Conservation (phyloP, 2,797 vertebrate species). For the Sarcoramphus papa region DNA sequence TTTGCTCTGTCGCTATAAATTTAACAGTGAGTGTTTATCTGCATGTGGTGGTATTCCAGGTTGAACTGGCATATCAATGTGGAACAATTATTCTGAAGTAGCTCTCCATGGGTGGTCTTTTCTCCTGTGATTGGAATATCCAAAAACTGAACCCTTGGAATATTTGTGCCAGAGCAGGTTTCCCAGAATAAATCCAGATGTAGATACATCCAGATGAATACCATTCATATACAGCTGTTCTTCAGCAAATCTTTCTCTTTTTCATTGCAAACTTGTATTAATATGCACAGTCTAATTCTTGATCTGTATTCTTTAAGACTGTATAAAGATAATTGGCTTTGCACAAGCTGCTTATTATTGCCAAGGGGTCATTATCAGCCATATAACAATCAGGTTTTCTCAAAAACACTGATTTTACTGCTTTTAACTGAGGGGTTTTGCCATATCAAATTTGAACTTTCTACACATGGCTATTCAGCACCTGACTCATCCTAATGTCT, state of each 20-base stretch:
- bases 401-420: not conserved
- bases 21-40: not conserved
- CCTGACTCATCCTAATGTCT: not conserved
- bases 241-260: not conserved
- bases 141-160: not conserved
- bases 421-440: not conserved
- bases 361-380: not conserved
- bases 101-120: not conserved
- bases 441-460: not conserved
- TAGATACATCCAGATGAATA: not conserved
- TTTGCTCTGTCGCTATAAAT: not conserved
- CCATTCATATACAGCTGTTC: not conserved
- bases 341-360: not conserved
- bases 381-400: not conserved
- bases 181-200: not conserved
- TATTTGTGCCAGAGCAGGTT: not conserved
- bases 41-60: not conserved
- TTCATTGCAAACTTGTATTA: not conserved
- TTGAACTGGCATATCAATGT: not conserved
- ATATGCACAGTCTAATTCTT: not conserved
- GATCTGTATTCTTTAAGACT: not conserved
- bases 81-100: not conserved
- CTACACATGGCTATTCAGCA: not conserved
- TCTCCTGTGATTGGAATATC: not conserved
- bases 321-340: not conserved